These are phyloP conservation scores for Stenotaenia linearis DNA, from an alignment of 2,888 invertebrate genomes.

Conservation along the genomic window DNA sequence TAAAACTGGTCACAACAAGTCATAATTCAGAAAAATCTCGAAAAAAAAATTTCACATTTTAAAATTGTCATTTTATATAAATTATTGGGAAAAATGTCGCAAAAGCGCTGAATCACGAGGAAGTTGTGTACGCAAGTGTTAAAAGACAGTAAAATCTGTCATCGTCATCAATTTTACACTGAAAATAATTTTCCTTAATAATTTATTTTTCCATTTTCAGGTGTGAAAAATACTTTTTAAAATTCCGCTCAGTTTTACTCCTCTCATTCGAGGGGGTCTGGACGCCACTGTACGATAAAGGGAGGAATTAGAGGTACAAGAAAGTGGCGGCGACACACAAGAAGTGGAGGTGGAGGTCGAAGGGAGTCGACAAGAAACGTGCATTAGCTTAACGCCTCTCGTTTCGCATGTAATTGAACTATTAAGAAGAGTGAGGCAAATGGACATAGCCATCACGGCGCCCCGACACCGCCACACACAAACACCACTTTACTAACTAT, in stretches of 20 bases:
- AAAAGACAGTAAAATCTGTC: not conserved
- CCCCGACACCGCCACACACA: not conserved
- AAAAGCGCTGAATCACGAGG: not conserved
- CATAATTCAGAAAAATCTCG: not conserved
- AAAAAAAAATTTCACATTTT: not conserved
- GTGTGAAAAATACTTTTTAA: not conserved
- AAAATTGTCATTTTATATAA: not conserved
- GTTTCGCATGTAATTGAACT: slow-evolving; percentile 19
- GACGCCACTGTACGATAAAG: slow-evolving; percentile 11
- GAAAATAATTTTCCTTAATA: not conserved
- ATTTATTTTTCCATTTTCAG: not conserved
- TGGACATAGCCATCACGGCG: slow-evolving; percentile 1
- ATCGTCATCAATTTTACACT: not conserved
- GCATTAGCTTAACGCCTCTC: slow-evolving; percentile 14
- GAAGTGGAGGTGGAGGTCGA: slow-evolving; percentile 15
- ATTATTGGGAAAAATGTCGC: not conserved
- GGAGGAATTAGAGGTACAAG: slow-evolving; percentile 1
- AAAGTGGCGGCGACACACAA: slow-evolving; percentile 19
- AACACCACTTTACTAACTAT: not conserved
- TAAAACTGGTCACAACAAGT: not conserved
- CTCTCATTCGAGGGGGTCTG: not conserved
- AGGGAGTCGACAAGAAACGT: not conserved
- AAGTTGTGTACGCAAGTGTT: not conserved
- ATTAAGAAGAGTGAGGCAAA: slow-evolving; percentile 9
- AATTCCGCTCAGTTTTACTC: no score